These are phyloP conservation scores for Dasyprocta punctata DNA, from an alignment of 2,113 vertebrate species.

Conservation along the genomic window DNA sequence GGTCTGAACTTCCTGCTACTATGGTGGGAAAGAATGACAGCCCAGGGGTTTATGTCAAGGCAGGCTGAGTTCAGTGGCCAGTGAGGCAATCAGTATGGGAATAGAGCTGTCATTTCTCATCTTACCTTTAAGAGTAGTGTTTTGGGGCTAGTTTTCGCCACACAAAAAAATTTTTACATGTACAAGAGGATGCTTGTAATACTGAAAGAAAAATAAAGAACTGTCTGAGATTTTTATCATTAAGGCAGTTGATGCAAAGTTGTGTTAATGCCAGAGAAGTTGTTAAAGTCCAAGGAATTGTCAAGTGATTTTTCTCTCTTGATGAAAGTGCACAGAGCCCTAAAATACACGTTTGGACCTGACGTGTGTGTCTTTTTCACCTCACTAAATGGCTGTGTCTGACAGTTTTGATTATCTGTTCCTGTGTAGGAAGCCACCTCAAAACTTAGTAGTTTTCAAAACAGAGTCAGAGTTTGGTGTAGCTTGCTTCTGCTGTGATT, in stretches of 20 bases:
- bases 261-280: not conserved
- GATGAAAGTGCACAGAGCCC: not conserved
- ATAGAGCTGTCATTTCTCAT: not conserved
- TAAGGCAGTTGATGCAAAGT: not conserved
- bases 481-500: not conserved
- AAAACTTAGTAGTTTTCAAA: not conserved
- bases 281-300: not conserved
- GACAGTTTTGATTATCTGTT: not conserved
- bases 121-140: not conserved
- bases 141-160: not conserved
- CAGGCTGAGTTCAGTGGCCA: not conserved
- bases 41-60: not conserved
- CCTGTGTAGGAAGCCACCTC: not conserved
- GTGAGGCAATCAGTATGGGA: fast-evolving
- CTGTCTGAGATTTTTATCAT: not conserved
- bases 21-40: not conserved
- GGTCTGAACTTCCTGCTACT: not conserved
- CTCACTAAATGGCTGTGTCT: not conserved
- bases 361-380: not conserved
- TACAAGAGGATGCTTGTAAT: not conserved
- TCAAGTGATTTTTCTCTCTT: constrained; percentile 12
- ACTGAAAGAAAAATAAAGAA: not conserved
- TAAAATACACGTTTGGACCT: not conserved
- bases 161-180: not conserved
- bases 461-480: not conserved